These are phyloP conservation scores for Heloderma charlesbogerti DNA, from an alignment of 2,113 vertebrate genomes.

Conservation along the genomic window DNA sequence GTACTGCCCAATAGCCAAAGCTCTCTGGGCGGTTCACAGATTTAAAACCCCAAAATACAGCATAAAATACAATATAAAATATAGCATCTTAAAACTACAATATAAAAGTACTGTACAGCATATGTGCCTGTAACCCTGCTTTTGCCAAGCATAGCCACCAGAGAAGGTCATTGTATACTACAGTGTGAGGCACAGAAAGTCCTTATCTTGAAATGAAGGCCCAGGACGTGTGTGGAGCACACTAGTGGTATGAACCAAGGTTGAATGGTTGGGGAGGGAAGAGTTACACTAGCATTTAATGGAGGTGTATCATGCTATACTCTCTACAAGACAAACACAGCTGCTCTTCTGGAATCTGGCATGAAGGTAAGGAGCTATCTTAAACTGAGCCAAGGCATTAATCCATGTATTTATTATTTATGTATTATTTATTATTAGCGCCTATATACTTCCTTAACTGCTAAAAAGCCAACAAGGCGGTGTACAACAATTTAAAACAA, in stretches of 20 bases:
- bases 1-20: too few relatives aligned
- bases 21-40: too few relatives aligned
- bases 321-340: background rate
- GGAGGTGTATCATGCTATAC: background rate
- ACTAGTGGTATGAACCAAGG: background rate
- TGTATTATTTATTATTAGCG: too few relatives aligned
- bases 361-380: background rate
- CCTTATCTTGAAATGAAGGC: background rate
- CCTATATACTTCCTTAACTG: too few relatives aligned
- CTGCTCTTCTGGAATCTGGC: background rate
- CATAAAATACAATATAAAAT: too few relatives aligned
- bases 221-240: background rate
- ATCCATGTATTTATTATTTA: background rate
- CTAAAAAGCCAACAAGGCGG: too few relatives aligned
- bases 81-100: too few relatives aligned
- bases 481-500: too few relatives aligned
- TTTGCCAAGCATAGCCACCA: background rate
- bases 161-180: background rate
- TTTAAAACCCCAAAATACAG: too few relatives aligned
- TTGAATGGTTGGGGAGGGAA: too few relatives aligned
- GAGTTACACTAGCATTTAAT: too few relatives aligned
- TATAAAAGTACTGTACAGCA: too few relatives aligned
- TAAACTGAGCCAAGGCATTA: background rate
- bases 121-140: background rate
- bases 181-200: background rate